Base-by-base conservation (phyloP, 1,140 invertebrate genomes). In the Varroa destructor region DNA sequence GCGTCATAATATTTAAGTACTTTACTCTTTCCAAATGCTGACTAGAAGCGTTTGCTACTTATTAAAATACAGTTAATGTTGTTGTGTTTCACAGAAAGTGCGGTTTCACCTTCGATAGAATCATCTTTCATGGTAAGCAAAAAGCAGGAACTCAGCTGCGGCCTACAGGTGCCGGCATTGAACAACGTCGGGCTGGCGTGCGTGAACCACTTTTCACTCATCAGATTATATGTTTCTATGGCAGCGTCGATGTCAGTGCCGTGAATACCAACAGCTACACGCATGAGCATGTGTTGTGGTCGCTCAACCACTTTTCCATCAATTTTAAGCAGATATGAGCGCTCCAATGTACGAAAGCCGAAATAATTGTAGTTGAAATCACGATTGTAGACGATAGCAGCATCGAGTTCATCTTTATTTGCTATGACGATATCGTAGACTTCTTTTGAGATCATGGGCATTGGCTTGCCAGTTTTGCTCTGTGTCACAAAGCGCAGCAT, bases 331-430 rank as follows among this genome's bases (percentile, higher is more conserved):
- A 99, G 82, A 79, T 99, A 99, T 1, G 93, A 96, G 73, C 90
- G 83, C 78, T 99, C 96, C 64, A 99, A 81, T 3, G 96, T 99
- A 83, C 86, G 99, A 77, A 99, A 99, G 55, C 95, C 96, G 85
- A 99, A 99, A 79, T 96, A 99, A 79, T 95, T 96, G 79, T 97
- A 99, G 72, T 84, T 88, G 78, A 93, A 99, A 82, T 99, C 97
- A 75, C 96, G 85, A 77, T 98, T 92, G 81, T 98, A 97, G 70
- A 97, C 91, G 75, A 99, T 96, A 2, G 91, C 88, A n/a, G 92
- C 93, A 81, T 99, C 93, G 0, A 99, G 79, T 77, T 83, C 83
- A 78, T 94, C 90, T 43, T 90, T 87, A 82, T 99, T 86, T 43
- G 89, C 84, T 81, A 88, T 87, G 1, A 98, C 88, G 64, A 98